These are phyloP conservation scores for Bubo blakistoni DNA, from an alignment of 2,113 vertebrate genomes.

Conservation along the genomic window DNA sequence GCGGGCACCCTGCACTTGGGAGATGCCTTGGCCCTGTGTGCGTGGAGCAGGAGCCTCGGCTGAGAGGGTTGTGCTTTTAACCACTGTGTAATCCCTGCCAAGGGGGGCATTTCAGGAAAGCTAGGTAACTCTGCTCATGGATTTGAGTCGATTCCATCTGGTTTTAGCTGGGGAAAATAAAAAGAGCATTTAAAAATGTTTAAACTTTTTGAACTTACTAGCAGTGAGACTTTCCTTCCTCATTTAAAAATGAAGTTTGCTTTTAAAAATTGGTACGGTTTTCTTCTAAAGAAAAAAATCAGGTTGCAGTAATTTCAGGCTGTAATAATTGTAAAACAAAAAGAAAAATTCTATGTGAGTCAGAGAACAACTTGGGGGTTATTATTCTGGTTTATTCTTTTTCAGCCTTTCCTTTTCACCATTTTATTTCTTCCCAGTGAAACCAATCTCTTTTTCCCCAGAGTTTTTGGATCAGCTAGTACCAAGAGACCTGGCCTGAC, in stretches of 20 bases:
- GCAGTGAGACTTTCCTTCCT: neutral
- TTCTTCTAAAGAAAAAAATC: neutral
- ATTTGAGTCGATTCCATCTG: neutral
- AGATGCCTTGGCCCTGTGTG: neutral
- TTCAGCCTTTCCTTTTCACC: neutral
- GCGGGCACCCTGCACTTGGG: neutral
- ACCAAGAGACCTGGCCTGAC: neutral
- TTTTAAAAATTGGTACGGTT: neutral
- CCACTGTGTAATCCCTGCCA: fast-evolving
- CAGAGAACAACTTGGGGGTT: neutral
- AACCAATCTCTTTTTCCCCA: neutral
- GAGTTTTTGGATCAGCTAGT: neutral
- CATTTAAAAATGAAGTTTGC: neutral
- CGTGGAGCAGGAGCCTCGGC: too few species aligned
- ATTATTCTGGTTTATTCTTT: neutral
- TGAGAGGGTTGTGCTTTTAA: neutral
- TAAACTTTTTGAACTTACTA: neutral
- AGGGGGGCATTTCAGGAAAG: neutral
- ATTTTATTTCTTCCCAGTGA: neutral
- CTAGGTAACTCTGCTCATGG: neutral
- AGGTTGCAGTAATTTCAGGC: neutral
- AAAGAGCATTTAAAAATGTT: neutral
- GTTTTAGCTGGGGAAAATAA: neutral
- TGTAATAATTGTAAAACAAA: neutral
- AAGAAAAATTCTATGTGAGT: neutral